phyloP scores from a whole-genome alignment of 1,140 invertebrate genomes.

The Drosophila prosaltans region DNA sequence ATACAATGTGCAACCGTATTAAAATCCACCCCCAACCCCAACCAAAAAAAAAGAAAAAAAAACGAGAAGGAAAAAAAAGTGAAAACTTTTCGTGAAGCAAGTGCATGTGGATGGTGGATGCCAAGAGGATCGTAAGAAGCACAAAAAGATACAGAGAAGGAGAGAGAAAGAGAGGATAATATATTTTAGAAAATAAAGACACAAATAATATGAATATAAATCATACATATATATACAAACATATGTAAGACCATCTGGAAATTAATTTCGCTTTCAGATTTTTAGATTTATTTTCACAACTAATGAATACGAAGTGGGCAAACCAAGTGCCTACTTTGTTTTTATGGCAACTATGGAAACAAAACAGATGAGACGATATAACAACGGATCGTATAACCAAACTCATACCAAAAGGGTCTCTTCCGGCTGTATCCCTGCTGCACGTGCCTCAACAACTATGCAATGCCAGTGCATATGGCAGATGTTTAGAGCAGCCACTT shows the following conservation, averaged over 20 bases:
- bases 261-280: conserved; percentile 47
- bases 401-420: conserved; percentile 18
- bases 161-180: neutral
- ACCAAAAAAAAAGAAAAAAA: conserved; percentile 47
- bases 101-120: conserved; percentile 30
- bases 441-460: conserved; percentile 59
- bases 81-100: conserved; percentile 41
- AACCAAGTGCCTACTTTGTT: conserved; percentile 41
- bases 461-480: conserved; percentile 31
- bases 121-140: neutral
- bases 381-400: conserved; percentile 16
- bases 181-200: too few relatives aligned
- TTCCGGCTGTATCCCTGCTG: conserved; percentile 60
- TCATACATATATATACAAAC: neutral
- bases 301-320: conserved; percentile 62
- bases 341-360: conserved; percentile 19
- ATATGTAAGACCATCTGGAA: conserved; percentile 36
- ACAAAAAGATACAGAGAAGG: too few relatives aligned
- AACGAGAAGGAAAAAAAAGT: conserved; percentile 43
- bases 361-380: conserved; percentile 30
- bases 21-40: conserved; percentile 47
- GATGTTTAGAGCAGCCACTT: conserved; percentile 20
- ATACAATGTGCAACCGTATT: conserved; percentile 74
- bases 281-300: conserved; percentile 53
- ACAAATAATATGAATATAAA: conserved; percentile 1